Base-by-base conservation (phyloP, 2,113 vertebrate genomes). In the Nannobrachium achirus region DNA sequence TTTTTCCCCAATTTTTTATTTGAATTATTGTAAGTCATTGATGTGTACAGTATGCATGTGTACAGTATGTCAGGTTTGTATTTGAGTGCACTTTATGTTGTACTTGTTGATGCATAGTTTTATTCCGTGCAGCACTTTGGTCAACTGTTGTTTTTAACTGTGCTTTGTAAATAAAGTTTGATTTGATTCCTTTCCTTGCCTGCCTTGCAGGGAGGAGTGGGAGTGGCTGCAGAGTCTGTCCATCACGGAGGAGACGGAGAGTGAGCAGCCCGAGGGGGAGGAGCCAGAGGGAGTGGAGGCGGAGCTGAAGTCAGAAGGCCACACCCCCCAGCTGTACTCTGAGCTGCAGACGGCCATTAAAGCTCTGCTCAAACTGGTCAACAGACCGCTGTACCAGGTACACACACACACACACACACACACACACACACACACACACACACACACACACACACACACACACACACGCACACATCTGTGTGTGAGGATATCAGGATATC, bases 331-430 rank as follows among this genome's bases (percentile, higher is more conserved):
- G 86, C 93, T 98, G 83, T 94, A 94, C 93, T 94, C 92, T 49
- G 95, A 98, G 91, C 95, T 99, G 87, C 95, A 97, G 94, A 93
- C 90, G 45, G 95, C 96, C 64, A 93, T 96, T 83, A 96, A 93
- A 90, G 92, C 93, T 70, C 93, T 99, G 80, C 95, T 99, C 76
- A 95, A 94, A 84, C 94, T 93, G 87, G 93, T 98, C 90, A 96
- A 96, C 93, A 92, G 96, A 92, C 95, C 95, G 94, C 95, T 94
- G 75, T 92, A 93, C 72, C 96, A 98, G 96, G 96, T 98, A 93
- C 71, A 40, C 49, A 55, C 61, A 58, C 63, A 53, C 56, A 19
- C 44, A 13, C 33, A 16, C n/a, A 49, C 25, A 48, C 41, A 4
- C 44, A 60, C 42, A 46, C 58, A 46, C 58, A 46, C 10, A 41